phyloP scores from a whole-genome alignment of 1,140 invertebrate genomes.

The Pseudomyrmex sp. region DNA sequence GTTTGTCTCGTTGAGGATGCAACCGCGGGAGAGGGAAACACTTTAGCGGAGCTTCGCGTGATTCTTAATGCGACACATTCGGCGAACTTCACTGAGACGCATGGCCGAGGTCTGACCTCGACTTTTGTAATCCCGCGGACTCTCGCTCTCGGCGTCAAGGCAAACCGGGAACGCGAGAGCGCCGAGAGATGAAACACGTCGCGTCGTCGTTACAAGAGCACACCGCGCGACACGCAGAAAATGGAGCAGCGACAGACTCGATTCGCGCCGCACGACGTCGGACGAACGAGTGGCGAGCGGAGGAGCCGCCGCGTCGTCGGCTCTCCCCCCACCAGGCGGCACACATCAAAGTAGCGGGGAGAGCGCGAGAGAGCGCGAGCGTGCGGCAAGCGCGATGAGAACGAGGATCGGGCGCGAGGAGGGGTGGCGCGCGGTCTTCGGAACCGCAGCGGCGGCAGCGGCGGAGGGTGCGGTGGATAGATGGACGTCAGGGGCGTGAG shows the following conservation, averaged over 20 bases:
- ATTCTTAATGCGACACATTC: conserved; percentile 39
- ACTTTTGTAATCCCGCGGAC: conserved; percentile 28
- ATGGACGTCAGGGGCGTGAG: conserved; percentile 80
- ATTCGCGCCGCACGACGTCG: conserved; percentile 82
- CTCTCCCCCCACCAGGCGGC: conserved; percentile 72
- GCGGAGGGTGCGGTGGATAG: conserved; percentile 64
- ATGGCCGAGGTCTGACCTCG: conserved; percentile 9
- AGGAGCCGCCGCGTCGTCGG: conserved; percentile 68
- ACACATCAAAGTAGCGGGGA: conserved; percentile 53
- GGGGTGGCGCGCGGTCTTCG: conserved; percentile 64
- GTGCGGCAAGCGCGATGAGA: not conserved
- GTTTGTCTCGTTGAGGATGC: not conserved
- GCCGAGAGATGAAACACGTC: not conserved
- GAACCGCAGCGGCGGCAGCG: conserved; percentile 61
- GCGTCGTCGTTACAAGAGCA: conserved; percentile 28
- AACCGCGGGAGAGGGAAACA: not conserved
- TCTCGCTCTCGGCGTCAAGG: conserved; percentile 9
- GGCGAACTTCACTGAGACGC: conserved; percentile 21
- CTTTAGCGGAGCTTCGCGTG: conserved; percentile 8
- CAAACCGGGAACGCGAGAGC: conserved; percentile 16
- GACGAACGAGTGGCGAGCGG: conserved; percentile 81
- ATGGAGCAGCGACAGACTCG: conserved; percentile 58
- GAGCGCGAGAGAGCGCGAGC: conserved; percentile 40
- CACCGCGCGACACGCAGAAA: conserved; percentile 62
- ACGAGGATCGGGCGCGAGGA: conserved; percentile 49